phyloP scores from a whole-genome alignment of 2,113 vertebrate species.

The Rhinopomastus cyanomelas region DNA sequence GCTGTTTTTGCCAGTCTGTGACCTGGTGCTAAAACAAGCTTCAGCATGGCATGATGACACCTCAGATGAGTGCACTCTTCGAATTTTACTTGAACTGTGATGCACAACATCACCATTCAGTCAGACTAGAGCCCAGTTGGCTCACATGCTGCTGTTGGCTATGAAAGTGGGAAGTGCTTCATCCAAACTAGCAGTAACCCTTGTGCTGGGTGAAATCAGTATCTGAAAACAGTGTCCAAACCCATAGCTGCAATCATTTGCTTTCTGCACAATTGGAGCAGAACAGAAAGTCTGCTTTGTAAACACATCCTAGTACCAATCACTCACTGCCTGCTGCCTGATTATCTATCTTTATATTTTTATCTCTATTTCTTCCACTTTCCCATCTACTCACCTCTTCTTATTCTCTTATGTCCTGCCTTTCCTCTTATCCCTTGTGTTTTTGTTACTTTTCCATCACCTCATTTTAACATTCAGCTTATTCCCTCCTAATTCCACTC shows the following conservation, averaged over 20 bases:
- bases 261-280: background rate
- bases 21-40: background rate
- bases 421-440: background rate
- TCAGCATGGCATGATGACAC: background rate
- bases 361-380: background rate
- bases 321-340: background rate
- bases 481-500: background rate
- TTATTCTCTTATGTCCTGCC: background rate
- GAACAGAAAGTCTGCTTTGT: background rate
- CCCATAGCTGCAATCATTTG: background rate
- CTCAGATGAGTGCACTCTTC: background rate
- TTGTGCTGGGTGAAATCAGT: background rate
- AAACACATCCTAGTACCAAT: background rate
- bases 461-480: background rate
- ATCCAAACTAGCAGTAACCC: background rate
- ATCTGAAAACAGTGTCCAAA: background rate
- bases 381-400: background rate
- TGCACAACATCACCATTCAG: background rate
- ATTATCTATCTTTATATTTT: background rate
- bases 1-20: background rate
- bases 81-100: background rate
- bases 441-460: background rate
- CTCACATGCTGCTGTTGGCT: background rate
- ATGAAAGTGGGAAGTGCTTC: background rate
- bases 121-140: background rate